Evolutionary conservation across 2,113 vertebrate species (phyloP).

Genomic region (Neofelis nebulosa): DNA sequence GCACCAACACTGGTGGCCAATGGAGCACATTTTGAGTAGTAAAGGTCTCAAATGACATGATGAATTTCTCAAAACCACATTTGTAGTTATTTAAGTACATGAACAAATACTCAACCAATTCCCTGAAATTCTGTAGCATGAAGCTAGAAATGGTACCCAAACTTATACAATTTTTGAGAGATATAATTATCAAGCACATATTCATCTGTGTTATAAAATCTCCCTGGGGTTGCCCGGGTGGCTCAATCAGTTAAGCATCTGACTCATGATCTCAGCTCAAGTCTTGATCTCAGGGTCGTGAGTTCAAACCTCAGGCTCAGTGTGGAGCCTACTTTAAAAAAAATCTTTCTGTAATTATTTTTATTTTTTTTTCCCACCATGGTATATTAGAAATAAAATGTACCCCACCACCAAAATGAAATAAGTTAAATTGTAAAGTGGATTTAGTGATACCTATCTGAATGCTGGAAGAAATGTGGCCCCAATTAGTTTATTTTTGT

Average conservation of each 20-base stretch:
- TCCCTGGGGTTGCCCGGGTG: neutral
- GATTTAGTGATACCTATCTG: neutral
- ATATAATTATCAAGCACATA: neutral
- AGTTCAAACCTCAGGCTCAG: too few species aligned
- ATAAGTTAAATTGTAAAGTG: neutral
- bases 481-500: conserved; percentile 7
- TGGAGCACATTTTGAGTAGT: neutral
- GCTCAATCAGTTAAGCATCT: too few species aligned
- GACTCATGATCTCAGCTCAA: too few species aligned
- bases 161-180: neutral
- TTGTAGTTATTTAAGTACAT: neutral
- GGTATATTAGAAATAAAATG: neutral
- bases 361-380: neutral
- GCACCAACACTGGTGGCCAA: neutral
- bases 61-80: neutral
- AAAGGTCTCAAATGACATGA: neutral
- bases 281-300: too few species aligned
- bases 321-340: neutral
- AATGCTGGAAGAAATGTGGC: neutral
- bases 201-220: neutral
- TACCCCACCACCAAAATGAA: neutral
- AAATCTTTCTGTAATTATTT: neutral
- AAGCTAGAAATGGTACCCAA: neutral
- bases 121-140: neutral
- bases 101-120: neutral